These are phyloP conservation scores for Acipenser oxyrinchus DNA, from an alignment of 2,797 vertebrate genomes.

Conservation along the genomic window DNA sequence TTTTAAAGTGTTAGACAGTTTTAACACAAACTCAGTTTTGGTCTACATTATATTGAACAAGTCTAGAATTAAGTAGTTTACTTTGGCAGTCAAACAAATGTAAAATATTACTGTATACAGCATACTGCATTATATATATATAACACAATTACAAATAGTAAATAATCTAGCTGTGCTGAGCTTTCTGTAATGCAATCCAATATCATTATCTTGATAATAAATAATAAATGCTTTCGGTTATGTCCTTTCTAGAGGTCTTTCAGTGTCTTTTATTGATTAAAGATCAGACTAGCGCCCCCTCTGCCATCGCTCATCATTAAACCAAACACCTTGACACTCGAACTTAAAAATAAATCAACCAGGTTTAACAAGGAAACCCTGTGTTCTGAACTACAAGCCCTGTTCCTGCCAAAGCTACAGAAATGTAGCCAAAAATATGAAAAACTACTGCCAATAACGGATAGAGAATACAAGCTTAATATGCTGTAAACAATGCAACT, in stretches of 20 bases:
- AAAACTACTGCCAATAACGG: constrained; percentile 6
- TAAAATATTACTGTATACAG: too few relatives aligned
- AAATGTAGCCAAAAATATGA: constrained; percentile 10
- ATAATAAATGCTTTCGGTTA: not conserved
- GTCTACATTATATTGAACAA: too few relatives aligned
- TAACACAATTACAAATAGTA: not conserved
- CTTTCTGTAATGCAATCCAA: not conserved
- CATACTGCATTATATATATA: too few relatives aligned
- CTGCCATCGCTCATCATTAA: not conserved
- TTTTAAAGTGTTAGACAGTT: too few relatives aligned
- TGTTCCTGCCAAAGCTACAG: constrained; percentile 6
- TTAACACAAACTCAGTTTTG: too few relatives aligned
- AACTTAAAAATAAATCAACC: constrained; percentile 3
- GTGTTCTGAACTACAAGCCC: not conserved
- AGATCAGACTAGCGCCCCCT: not conserved
- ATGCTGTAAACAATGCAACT: not conserved
- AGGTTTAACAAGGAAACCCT: not conserved
- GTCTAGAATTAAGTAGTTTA: too few relatives aligned
- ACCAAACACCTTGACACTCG: constrained; percentile 10
- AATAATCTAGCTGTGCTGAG: not conserved
- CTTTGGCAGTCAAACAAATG: too few relatives aligned
- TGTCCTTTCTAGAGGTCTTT: not conserved
- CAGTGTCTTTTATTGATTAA: not conserved
- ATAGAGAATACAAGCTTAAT: constrained; percentile 5
- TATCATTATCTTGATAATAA: not conserved